Conservation (phyloP, 2,888 invertebrate genomes). For the Eueremaeus valkanovi region DNA sequence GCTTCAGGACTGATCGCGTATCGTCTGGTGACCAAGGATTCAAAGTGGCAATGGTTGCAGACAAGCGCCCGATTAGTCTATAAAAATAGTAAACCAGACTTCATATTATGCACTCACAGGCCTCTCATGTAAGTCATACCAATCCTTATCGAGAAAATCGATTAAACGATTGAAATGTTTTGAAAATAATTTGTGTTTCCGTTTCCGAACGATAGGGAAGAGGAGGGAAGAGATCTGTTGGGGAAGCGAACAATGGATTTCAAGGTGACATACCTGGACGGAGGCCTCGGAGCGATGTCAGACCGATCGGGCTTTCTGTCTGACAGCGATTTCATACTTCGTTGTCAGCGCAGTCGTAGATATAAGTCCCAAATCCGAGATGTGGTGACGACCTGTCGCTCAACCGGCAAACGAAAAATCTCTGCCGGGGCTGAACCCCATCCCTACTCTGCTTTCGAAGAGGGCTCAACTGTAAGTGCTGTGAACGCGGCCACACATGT, state of each 20-base stretch:
- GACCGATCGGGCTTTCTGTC: constrained; percentile 52
- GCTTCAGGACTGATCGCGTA: constrained; percentile 99
- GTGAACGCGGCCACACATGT: constrained; percentile 42
- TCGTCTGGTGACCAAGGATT: constrained; percentile 88
- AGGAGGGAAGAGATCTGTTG: constrained; percentile 93
- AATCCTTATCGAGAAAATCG: background rate
- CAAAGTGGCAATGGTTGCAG: constrained; percentile 96
- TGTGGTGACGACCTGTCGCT: constrained; percentile 82
- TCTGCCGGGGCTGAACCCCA: constrained; percentile 39
- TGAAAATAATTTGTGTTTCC: background rate
- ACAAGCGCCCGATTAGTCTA: constrained; percentile 94
- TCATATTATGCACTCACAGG: constrained; percentile 96
- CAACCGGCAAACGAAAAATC: constrained; percentile 64
- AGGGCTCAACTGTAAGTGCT: constrained; percentile 45
- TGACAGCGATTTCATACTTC: constrained; percentile 46
- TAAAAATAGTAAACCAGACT: constrained; percentile 99
- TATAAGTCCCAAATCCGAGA: constrained; percentile 91
- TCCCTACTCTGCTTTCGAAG: constrained; percentile 12
- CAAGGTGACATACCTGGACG: constrained; percentile 95
- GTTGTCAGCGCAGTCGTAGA: constrained; percentile 70
- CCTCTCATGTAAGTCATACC: constrained; percentile 80
- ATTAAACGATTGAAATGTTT: background rate
- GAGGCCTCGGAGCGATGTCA: constrained; percentile 76
- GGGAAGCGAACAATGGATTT: constrained; percentile 99
- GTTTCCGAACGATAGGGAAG: constrained; percentile 61